Conservation (phyloP, 2,888 invertebrate species). For the Machimus rusticus region DNA sequence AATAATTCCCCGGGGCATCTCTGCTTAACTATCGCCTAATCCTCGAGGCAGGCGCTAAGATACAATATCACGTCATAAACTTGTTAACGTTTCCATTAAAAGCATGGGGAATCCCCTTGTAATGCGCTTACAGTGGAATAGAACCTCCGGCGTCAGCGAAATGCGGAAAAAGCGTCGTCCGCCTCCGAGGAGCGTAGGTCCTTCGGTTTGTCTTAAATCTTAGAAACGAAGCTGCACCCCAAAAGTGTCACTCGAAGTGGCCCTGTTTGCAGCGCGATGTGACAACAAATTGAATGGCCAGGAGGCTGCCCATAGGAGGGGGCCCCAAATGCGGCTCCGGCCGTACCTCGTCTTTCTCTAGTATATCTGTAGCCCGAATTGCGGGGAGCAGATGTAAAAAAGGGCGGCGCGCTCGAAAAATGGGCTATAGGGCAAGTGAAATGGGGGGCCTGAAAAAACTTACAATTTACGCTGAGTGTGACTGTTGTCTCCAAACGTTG, state of each 20-base stretch:
- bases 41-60: neutral
- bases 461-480: constrained; percentile 87
- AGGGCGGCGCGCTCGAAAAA: neutral
- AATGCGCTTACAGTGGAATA: neutral
- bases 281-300: constrained; percentile 39
- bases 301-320: neutral
- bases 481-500: constrained; percentile 81
- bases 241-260: constrained; percentile 11
- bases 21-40: neutral
- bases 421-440: neutral
- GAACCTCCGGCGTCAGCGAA: neutral
- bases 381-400: constrained; percentile 16
- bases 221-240: neutral
- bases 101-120: neutral
- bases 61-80: constrained; percentile 20
- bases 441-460: constrained; percentile 60
- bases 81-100: constrained; percentile 27
- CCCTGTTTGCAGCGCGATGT: neutral
- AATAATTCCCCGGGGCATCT: neutral
- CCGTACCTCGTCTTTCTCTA: neutral
- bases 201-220: neutral
- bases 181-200: neutral
- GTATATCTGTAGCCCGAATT: neutral
- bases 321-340: neutral
- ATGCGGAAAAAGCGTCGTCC: neutral